Conservation (phyloP, 2,113 vertebrate genomes). For the Aptenodytes forsteri region DNA sequence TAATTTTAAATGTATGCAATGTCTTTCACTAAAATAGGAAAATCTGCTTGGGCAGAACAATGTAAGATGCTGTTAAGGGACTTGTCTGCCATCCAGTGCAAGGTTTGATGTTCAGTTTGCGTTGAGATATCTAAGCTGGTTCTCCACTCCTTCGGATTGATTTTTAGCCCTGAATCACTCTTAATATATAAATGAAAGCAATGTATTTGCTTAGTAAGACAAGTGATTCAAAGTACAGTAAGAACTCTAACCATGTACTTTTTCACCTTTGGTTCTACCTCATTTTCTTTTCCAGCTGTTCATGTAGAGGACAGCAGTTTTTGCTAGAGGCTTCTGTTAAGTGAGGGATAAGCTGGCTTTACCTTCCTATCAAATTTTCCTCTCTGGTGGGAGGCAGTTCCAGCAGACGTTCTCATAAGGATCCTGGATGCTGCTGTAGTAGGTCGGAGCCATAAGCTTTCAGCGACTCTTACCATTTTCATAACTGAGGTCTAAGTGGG, state of each 20-base stretch:
- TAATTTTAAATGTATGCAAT: background rate
- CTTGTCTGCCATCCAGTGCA: background rate
- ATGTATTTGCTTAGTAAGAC: conserved; percentile 4
- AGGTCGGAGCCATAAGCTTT: background rate
- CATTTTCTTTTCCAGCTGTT: background rate
- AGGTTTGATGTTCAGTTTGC: background rate
- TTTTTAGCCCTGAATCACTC: background rate
- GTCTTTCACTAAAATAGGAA: background rate
- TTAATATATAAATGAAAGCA: conserved; percentile 6
- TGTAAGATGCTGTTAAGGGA: background rate
- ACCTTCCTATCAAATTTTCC: background rate
- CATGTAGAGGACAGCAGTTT: background rate
- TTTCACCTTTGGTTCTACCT: background rate
- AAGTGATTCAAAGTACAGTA: background rate
- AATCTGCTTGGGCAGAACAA: background rate
- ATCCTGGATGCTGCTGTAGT: background rate
- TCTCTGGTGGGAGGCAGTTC: background rate
- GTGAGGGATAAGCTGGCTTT: background rate
- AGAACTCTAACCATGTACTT: background rate
- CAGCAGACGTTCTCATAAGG: background rate
- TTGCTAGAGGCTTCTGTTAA: background rate
- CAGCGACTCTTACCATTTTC: background rate
- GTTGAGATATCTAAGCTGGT: background rate
- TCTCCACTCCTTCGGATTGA: background rate
- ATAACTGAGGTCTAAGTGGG: background rate